Base-by-base conservation (phyloP, 1,140 invertebrate species). In the Scaptomyza hsui region DNA sequence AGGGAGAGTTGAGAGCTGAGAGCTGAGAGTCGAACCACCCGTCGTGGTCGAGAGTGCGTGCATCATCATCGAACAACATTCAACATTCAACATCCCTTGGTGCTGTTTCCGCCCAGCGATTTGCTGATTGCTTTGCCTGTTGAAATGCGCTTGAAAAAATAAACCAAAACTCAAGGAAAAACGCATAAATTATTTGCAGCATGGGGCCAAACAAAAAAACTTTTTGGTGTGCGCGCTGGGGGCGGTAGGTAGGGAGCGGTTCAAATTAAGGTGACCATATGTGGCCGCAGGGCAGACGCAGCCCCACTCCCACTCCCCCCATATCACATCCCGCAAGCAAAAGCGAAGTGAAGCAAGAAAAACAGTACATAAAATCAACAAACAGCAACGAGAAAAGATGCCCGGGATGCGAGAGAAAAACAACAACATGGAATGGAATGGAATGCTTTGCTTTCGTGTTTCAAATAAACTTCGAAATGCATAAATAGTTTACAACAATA, bases 401-500 rank as follows among this genome's bases (percentile, higher is more conserved):
- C 16, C 16, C 48, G 57, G 26, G 64, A 24, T 32, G 53, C 56
- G 21, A 32, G 42, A 29, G 47, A 19, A 44, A n/a, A 37, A 37
- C 70, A 81, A 48, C 73, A 77, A 67, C 53, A n/a, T 64, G 75
- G 61, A 72, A 81, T 77, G 78, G 62, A 78, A 69, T 73, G 15
- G 51, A 35, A 32, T n/a, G 59, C 15, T 61, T 70, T 49, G 55
- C 52, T 45, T 80, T 62, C 70, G 71, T 78, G 78, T 86, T 86
- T 88, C 82, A 86, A 86, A 86, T 86, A 88, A 86, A 86, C 82
- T 86, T 86, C 82, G 71, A 86, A 88, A 86, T 78, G 82, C 82
- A 86, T 88, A 86, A 86, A 86, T 86, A 86, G 82, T 86, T 86
- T 86, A 86, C 82, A 86, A 86, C 82, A 86, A 86, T 86, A 86